Evolutionary conservation across 1,140 invertebrate species (phyloP), one percentile per base, ranked within the genome.

Genomic region (Procambarus virginalis): DNA sequence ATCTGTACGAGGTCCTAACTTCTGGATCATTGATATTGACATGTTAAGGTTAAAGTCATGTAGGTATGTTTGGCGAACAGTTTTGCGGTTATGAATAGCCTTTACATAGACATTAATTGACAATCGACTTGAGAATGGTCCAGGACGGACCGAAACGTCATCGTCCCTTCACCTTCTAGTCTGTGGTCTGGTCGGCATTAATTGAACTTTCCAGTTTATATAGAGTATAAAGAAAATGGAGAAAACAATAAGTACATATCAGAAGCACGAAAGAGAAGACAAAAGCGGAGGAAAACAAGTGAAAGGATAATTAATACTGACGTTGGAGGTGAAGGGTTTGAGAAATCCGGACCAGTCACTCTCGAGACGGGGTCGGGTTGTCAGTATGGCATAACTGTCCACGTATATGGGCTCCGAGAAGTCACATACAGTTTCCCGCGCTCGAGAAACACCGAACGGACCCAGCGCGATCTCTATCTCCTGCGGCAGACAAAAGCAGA

Each of bases 361-460:
- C 48, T 87, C 45, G 2, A 81, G 55, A 4, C 45, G 68, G 49
- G 86, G 86, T 8, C 86, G 55, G 55, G 73, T 77, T 78, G 81
- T 68, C 2, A 87, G 86, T 45, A 87, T 81, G 60, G 58, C 86
- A 4, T 20, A 64, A 78, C 73, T 87, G 20, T 87, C 86, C 3
- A 34, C 81, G 17, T 81, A 68, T 1, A 87, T 64, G 2, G 86
- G 78, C 64, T 55, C 86, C 3, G 86, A 87, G 78, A 87, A 87
- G 86, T 87, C 86, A 45, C 86, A 87, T 48, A 87, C 86, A 10
- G 78, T 87, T 8, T 87, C 86, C n/a, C 86, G 86, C 8, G 78
- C 46, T 34, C 22, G 58, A 2, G 86, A 64, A 78, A 87, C 86
- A 8, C 17, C 78, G 77, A 87, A 87, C 20, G 86, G 86, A 6